These are phyloP conservation scores for Cygnus buccinator DNA, from an alignment of 2,113 vertebrate species.

Conservation along the genomic window DNA sequence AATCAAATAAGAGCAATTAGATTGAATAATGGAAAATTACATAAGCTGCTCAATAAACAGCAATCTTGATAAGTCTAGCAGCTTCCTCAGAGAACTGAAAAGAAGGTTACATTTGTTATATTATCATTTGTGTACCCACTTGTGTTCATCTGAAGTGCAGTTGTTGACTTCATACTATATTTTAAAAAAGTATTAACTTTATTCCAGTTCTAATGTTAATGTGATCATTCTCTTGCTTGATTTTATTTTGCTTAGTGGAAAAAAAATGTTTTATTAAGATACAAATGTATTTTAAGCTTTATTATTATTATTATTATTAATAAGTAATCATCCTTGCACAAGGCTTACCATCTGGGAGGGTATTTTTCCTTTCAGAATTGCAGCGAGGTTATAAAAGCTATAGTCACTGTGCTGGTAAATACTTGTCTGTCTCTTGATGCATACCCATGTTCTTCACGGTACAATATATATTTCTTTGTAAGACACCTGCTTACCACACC, in stretches of 20 bases:
- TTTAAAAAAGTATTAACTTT: not conserved
- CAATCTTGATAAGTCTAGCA: not conserved
- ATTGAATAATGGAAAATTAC: conserved; percentile 39
- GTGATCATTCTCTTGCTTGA: not conserved
- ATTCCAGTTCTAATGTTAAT: not conserved
- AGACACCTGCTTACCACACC: not conserved
- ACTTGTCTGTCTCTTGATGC: not conserved
- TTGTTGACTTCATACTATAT: not conserved
- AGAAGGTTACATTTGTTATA: not conserved
- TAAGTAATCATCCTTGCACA: not conserved
- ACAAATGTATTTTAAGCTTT: not conserved
- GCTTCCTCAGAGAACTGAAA: not conserved
- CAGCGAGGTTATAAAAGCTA: not conserved
- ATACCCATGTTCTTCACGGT: not conserved
- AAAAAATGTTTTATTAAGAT: not conserved
- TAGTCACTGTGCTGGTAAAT: not conserved
- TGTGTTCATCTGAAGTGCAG: not conserved
- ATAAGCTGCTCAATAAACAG: not conserved
- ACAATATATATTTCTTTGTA: not conserved
- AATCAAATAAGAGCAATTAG: conserved; percentile 11
- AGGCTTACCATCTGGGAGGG: not conserved
- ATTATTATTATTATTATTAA: not conserved
- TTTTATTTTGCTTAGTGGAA: not conserved
- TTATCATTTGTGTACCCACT: not conserved
- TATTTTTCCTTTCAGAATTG: not conserved